Evolutionary conservation across 2,797 vertebrate species (phyloP), one percentile per base, ranked within the genome.

Genomic region (Synaphobranchus kaupii): DNA sequence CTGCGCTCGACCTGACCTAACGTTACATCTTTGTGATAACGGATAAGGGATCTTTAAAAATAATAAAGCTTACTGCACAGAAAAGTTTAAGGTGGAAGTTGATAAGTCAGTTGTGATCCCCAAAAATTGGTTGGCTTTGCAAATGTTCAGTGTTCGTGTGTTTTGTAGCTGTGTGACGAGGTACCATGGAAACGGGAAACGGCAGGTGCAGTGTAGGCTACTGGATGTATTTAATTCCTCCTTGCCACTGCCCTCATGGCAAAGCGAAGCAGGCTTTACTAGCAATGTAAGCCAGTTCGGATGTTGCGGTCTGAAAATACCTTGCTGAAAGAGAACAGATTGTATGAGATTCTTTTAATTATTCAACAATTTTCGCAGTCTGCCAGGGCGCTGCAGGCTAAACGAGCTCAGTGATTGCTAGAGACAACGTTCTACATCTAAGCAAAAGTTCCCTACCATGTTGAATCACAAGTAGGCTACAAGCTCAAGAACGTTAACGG

Each of bases 341-440:
- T 93, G 93, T 87, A 90, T 90, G 86, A 88, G 89, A 91, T 90
- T 87, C 17, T 86, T 90, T 92, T 4, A 92, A 95, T 90, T 93
- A 93, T 94, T 95, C 92, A 91, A 91, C 93, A 89, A 85, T 87
- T 90, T 50, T 88, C 91, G 90, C 93, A 94, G 92, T 95, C 93
- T 95, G 95, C 88, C 92, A 50, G 78, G 78, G 47, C 47, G 47
- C 78, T 50, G 44, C 44, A 10, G 47, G 78, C 78, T 81, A 81
- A 50, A 81, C 22, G 34, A 80, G 39, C 76, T 80, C 76, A 47
- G 44, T 48, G 34, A 80, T 80, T 44, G 44, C 34, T 25, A n/a
- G 78, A 50, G 44, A 81, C 47, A 50, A 47, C 47, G 47, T 4
- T 48, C 20, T 50, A 47, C 78, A 22, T 50, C 47, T 12, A 81